A percentile compares a stretch with the other conserved stretches of the same genome.
These are phyloP conservation scores for Lathamus discolor DNA, from an alignment of 2,113 vertebrate species.

Conservation along the genomic window DNA sequence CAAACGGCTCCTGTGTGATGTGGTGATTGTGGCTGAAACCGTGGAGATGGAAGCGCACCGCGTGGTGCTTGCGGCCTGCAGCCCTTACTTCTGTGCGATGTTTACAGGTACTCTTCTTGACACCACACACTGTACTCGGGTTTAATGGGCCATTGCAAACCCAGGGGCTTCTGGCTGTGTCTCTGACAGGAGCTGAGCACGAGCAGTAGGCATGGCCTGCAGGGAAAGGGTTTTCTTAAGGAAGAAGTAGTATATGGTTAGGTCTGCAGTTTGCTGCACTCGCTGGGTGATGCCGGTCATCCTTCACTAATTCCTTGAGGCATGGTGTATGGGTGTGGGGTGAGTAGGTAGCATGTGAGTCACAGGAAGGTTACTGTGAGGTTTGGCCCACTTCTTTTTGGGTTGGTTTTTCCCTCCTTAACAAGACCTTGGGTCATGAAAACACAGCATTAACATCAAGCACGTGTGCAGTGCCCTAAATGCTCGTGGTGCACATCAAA, in stretches of 20 bases:
- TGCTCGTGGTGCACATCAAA: slow-evolving; percentile 34
- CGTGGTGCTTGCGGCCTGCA: slow-evolving; percentile 92
- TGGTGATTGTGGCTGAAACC: slow-evolving; percentile 89
- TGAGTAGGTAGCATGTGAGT: background rate
- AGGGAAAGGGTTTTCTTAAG: background rate
- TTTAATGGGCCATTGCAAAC: accelerated
- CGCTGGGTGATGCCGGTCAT: background rate
- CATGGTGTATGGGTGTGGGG: background rate
- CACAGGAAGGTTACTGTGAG: background rate
- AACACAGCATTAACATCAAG: background rate
- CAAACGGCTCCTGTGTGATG: slow-evolving; percentile 93
- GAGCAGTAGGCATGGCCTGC: background rate
- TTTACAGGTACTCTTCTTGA: slow-evolving; percentile 86
- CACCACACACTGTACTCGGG: background rate
- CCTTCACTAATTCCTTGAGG: background rate
- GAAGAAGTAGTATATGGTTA: background rate
- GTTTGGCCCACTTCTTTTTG: background rate
- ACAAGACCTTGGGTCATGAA: background rate
- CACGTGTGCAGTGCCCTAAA: background rate
- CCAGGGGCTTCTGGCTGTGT: background rate
- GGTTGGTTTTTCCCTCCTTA: background rate
- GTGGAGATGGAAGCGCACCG: slow-evolving; percentile 91
- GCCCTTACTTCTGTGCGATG: slow-evolving; percentile 97
- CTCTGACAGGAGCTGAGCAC: background rate
- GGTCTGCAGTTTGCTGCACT: background rate